A percentile compares a stretch with the other conserved stretches of the same genome.
Evolutionary conservation across 2,888 invertebrate genomes (phyloP).

Genomic region (Portevinia maculata): DNA sequence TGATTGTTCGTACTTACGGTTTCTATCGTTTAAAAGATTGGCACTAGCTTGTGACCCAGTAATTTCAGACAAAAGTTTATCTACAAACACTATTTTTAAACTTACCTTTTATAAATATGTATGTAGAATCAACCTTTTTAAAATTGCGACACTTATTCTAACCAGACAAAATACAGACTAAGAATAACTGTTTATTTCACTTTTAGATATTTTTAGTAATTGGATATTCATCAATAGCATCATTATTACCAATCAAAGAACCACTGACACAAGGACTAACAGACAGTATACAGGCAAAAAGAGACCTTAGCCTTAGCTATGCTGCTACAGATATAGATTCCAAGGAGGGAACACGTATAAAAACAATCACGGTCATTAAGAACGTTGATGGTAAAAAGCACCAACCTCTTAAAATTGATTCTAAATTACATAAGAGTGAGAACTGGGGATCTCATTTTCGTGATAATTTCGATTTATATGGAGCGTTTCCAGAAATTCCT

Average conservation of each 20-base stretch:
- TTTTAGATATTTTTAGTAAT: conserved; percentile 37
- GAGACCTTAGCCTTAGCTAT: conserved; percentile 82
- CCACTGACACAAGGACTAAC: neutral
- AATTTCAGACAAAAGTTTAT: too few species aligned
- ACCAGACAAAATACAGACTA: too few species aligned
- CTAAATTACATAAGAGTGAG: conserved; percentile 79
- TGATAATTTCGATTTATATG: conserved; percentile 81
- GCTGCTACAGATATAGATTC: conserved; percentile 82
- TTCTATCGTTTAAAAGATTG: too few species aligned
- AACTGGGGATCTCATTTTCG: conserved; percentile 81
- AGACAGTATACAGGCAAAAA: conserved; percentile 77
- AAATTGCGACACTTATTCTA: too few species aligned
- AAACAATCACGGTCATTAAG: conserved; percentile 82
- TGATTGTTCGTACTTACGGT: too few species aligned
- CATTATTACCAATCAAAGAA: conserved; percentile 31
- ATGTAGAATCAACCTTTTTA: too few species aligned
- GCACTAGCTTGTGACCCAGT: too few species aligned
- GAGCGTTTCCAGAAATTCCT: conserved; percentile 81
- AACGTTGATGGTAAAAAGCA: conserved; percentile 78
- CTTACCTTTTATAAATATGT: too few species aligned
- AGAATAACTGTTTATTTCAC: neutral
- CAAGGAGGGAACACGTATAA: conserved; percentile 81
- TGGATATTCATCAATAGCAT: conserved; percentile 37
- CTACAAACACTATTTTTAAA: too few species aligned
- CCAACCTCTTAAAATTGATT: conserved; percentile 79